Conservation (phyloP, 2,888 invertebrate species). For the Heliothis peltigera region DNA sequence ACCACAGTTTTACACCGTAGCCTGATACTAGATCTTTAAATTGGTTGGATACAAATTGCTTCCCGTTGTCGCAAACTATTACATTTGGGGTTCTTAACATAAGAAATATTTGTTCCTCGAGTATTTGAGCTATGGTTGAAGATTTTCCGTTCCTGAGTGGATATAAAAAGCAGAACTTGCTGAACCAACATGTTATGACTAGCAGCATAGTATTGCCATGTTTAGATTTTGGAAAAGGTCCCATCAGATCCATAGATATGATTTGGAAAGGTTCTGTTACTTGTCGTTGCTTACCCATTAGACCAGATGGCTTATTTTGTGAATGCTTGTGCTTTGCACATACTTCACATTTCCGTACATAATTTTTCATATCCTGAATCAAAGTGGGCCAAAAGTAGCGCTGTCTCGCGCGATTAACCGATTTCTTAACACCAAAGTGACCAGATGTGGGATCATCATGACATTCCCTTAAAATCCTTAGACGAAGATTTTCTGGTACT, state of each 20-base stretch:
- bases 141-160: constrained; percentile 12
- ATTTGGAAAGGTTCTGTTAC: constrained; percentile 14
- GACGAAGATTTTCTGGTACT: constrained; percentile 14
- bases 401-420: too few species aligned
- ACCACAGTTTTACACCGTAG: constrained; percentile 16
- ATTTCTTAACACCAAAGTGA: constrained; percentile 6
- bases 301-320: constrained; percentile 7
- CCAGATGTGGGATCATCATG: constrained; percentile 2
- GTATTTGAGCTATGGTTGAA: constrained; percentile 1
- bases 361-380: constrained; percentile 7
- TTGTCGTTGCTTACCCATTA: constrained; percentile 8
- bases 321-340: constrained; percentile 16
- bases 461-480: constrained; percentile 3
- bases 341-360: constrained; percentile 18
- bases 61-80: constrained; percentile 20
- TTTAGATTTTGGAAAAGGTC: constrained; percentile 14
- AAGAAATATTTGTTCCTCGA: background rate
- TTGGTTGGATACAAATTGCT: constrained; percentile 16
- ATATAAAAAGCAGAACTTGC: constrained; percentile 14
- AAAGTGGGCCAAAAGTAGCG: constrained; percentile 2
- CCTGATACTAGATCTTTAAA: constrained; percentile 9
- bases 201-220: constrained; percentile 15
- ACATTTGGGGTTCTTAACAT: constrained; percentile 13
- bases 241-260: constrained; percentile 15
- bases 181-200: too few species aligned